Conservation (phyloP, 2,888 invertebrate species). For the Pristionchus exspectatus region DNA sequence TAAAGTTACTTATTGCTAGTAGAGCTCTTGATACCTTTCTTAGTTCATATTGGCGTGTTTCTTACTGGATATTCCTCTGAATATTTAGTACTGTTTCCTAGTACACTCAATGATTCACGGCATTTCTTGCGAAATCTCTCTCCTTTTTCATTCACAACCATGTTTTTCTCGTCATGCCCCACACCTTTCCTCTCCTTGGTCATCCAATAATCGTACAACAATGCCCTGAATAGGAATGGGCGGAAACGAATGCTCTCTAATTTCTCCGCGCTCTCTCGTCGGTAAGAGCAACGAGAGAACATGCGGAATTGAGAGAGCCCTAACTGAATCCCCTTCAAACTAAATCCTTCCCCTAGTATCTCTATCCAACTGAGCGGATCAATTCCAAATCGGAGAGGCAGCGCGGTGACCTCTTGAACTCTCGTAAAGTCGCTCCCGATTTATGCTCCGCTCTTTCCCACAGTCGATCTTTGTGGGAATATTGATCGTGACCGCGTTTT, state of each 20-base stretch:
- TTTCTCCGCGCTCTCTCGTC: background rate
- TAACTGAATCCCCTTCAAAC: background rate
- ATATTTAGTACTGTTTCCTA: no score
- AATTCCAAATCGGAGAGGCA: background rate
- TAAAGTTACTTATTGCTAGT: no score
- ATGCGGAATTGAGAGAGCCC: background rate
- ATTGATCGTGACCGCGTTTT: background rate
- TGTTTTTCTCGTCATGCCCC: background rate
- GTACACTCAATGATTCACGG: no score
- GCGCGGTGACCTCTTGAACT: conserved; percentile 6
- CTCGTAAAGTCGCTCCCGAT: background rate
- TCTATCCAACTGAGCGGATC: conserved; percentile 14
- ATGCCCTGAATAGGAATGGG: conserved; percentile 1
- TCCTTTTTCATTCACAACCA: background rate
- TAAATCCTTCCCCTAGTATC: background rate
- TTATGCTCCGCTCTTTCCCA: background rate
- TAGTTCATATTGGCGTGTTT: no score
- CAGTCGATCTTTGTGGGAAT: background rate
- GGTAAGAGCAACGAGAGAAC: background rate
- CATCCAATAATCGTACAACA: conserved; percentile 44
- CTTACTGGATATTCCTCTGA: no score
- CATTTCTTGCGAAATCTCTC: no score
- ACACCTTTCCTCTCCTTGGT: background rate
- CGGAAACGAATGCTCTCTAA: background rate
- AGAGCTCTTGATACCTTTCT: no score